Evolutionary conservation across 2,888 invertebrate genomes (phyloP).

Genomic region (Schizaphis graminum): DNA sequence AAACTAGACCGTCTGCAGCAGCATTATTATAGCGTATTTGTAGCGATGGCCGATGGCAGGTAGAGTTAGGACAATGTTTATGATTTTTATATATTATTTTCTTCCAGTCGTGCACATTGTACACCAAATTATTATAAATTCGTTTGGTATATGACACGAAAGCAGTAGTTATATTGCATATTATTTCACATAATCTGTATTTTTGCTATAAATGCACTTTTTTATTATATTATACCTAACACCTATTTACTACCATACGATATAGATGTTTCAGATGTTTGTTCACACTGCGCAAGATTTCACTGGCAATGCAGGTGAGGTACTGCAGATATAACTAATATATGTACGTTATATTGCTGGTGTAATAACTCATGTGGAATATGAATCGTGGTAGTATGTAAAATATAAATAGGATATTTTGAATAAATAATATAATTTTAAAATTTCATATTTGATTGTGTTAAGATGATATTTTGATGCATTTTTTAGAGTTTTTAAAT

Average conservation of each 20-base stretch:
- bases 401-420: neutral
- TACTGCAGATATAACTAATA: neutral
- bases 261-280: neutral
- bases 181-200: neutral
- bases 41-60: neutral
- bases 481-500: neutral
- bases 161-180: neutral
- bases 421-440: neutral
- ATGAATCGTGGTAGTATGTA: neutral
- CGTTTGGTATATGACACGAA: neutral
- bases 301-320: neutral
- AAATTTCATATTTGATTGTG: neutral
- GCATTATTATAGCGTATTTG: neutral
- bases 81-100: neutral
- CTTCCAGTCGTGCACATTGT: neutral
- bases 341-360: neutral
- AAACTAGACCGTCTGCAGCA: neutral
- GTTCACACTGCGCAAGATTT: neutral
- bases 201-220: neutral
- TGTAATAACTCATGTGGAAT: neutral
- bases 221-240: neutral
- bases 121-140: neutral
- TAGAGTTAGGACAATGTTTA: neutral
- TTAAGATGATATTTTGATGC: neutral
- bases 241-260: neutral